phyloP scores from a whole-genome alignment of 2,113 vertebrate species.

The Heterotilapia buettikoferi region DNA sequence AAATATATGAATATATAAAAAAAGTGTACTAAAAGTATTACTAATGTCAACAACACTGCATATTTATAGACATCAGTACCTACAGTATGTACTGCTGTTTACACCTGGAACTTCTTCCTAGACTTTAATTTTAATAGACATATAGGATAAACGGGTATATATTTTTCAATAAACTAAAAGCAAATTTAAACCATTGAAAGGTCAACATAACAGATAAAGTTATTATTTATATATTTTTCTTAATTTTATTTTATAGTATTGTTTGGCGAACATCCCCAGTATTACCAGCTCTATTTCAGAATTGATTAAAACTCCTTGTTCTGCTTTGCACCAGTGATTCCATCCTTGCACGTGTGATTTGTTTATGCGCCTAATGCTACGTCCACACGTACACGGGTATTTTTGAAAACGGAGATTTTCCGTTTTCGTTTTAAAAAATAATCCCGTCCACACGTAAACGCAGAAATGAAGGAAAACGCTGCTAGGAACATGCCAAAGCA shows the following conservation, averaged over 20 bases:
- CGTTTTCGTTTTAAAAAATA: too few species aligned
- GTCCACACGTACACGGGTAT: too few species aligned
- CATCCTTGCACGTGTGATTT: neutral
- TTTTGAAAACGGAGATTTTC: too few species aligned
- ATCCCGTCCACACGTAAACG: too few species aligned
- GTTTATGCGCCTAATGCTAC: neutral
- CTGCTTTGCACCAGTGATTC: slow-evolving; percentile 17
- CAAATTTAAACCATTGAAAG: neutral
- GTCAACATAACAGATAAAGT: neutral
- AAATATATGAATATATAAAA: neutral
- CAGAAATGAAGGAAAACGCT: too few species aligned
- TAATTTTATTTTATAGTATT: neutral
- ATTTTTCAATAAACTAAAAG: neutral
- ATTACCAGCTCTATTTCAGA: neutral
- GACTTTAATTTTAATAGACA: neutral
- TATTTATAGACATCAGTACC: neutral
- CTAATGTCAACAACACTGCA: neutral
- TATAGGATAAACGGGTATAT: neutral
- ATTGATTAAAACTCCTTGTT: slow-evolving; percentile 45
- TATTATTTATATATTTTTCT: neutral
- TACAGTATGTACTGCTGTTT: neutral
- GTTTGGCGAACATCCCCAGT: neutral
- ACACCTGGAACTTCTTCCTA: neutral
- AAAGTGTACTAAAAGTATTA: neutral
- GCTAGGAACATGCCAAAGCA: too few species aligned